A percentile compares a stretch with the other conserved stretches of the same genome.
These are phyloP conservation scores for Nomada fucata DNA, from an alignment of 2,888 invertebrate genomes.

Conservation along the genomic window DNA sequence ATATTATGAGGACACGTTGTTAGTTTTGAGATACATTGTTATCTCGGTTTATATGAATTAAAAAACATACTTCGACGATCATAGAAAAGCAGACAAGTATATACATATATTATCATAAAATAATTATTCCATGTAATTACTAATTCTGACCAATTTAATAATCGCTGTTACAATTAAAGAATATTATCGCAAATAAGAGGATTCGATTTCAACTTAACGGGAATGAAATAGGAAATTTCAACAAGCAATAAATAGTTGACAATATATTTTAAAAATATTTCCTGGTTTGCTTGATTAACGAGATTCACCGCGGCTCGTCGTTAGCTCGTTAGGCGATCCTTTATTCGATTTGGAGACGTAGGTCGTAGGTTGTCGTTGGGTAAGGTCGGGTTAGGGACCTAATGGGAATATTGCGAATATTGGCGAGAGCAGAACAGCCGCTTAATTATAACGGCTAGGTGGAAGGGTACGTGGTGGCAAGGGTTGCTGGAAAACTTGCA, in stretches of 20 bases:
- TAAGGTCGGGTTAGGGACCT: slow-evolving; percentile 71
- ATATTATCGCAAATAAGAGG: too few species aligned
- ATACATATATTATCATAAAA: too few species aligned
- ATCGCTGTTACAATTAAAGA: too few species aligned
- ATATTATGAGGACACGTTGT: too few species aligned
- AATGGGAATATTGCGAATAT: slow-evolving; percentile 80
- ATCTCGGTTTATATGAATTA: too few species aligned
- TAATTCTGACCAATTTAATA: too few species aligned
- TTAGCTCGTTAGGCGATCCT: slow-evolving; percentile 75
- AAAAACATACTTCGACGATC: too few species aligned
- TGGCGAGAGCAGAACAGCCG: slow-evolving; percentile 70
- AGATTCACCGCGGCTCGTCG: slow-evolving; percentile 59
- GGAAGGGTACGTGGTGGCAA: slow-evolving; percentile 37
- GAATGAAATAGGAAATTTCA: background rate
- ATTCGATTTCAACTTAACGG: too few species aligned
- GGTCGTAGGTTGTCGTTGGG: slow-evolving; percentile 65
- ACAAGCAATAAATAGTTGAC: background rate
- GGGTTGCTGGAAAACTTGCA: slow-evolving; percentile 47
- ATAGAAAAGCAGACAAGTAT: too few species aligned
- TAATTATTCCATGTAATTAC: too few species aligned
- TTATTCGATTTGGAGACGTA: slow-evolving; percentile 76
- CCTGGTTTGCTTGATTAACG: slow-evolving; percentile 6
- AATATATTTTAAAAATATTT: background rate
- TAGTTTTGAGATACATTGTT: too few species aligned
- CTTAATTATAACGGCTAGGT: slow-evolving; percentile 73